Base-by-base conservation (phyloP, 2,797 vertebrate species). In the Sparus aurata region DNA sequence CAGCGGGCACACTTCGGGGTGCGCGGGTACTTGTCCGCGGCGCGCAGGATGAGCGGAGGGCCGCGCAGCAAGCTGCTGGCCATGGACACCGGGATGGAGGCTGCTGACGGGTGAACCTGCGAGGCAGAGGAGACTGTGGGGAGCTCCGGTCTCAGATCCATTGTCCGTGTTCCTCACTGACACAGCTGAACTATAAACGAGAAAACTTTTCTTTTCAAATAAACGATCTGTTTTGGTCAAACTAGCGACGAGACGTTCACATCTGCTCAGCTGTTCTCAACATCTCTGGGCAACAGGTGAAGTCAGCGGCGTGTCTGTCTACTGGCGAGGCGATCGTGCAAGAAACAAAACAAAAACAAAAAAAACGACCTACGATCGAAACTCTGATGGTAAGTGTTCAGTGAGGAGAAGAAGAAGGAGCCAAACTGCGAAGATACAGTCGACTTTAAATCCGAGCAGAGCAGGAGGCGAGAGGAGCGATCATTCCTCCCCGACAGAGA, bases 1-100 rank as follows among this genome's bases (percentile, higher is more conserved):
- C 98, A 99, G 23, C 98, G 96, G 63, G 98, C 98, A 84, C 98
- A 99, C 94, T 99, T 99, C 16, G 98, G 98, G n/a, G 98, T 99
- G 80, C 98, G 96, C 49, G 97, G 98, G 80, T 98, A 99, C 91
- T 99, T 99, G 94, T 99, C 98, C 0, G 98, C 93, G 8, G 98
- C 96, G 34, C 98, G 94, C 89, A 99, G 80, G 41, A 99, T 91
- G 60, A 99, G 91, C 80, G 96, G 98, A 15, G 98, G 97, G 0
- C 95, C 98, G 69, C 98, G 94, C 64, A 99, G 92, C 15, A 99
- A 92, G 84, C 84, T 96, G 18, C 97, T 90, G 12, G 97, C 96
- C 89, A 99, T 96, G 88, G 97, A 98, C 75, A 98, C 96, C 0
- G 98, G 97, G 6, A 98, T 95, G 62, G 97, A 96, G 53, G 96